phyloP scores from a whole-genome alignment of 2,888 invertebrate species.

The Pollenia amentaria region DNA sequence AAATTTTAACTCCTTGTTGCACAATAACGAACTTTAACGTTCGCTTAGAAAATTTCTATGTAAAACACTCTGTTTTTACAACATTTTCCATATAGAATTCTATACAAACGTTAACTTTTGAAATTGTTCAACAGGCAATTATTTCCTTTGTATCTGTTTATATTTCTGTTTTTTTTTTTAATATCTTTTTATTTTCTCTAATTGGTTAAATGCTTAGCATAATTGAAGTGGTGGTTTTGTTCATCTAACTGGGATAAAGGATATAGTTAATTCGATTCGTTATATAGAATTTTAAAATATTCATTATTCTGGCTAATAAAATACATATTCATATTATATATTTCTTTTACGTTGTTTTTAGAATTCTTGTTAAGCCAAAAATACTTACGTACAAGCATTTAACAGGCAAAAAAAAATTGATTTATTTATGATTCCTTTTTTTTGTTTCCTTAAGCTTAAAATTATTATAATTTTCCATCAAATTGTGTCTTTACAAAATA shows the following conservation, averaged over 20 bases:
- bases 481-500: conserved; percentile 95
- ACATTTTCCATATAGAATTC: too few relatives aligned
- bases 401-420: background rate
- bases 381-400: background rate
- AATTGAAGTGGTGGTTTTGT: conserved; percentile 54
- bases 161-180: background rate
- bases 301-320: conserved; percentile 59
- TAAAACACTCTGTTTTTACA: too few relatives aligned
- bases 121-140: background rate
- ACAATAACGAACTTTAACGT: background rate
- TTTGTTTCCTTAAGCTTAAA: conserved; percentile 49
- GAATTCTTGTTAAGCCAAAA: conserved; percentile 29
- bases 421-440: background rate
- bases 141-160: background rate
- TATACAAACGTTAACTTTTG: too few relatives aligned
- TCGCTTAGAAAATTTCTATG: background rate
- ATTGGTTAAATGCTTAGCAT: conserved; percentile 67
- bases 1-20: too few relatives aligned
- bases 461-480: conserved; percentile 86
- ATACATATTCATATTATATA: conserved; percentile 21
- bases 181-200: conserved; percentile 8
- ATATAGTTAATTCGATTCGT: conserved; percentile 51
- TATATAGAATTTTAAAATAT: conserved; percentile 49
- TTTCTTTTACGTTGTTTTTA: conserved; percentile 17
- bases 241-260: background rate